Evolutionary conservation across 2,888 invertebrate species (phyloP).

Genomic region (Arrhopalites spinosus): DNA sequence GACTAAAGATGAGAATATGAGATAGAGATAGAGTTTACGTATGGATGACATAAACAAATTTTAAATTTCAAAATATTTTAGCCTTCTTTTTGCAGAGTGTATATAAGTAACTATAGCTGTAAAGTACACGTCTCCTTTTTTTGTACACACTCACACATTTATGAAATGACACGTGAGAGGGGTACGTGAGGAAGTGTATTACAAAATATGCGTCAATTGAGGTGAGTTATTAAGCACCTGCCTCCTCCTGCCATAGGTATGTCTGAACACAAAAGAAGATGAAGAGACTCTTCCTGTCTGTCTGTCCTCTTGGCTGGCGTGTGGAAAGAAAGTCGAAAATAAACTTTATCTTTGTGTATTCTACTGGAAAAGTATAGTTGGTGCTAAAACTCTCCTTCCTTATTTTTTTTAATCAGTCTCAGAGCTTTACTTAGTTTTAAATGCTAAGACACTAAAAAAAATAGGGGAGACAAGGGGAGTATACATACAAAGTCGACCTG

Average conservation of each 20-base stretch:
- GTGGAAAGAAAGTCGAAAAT: conserved; percentile 16
- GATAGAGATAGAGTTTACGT: no score
- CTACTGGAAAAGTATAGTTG: conserved; percentile 1
- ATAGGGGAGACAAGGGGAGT: conserved; percentile 1
- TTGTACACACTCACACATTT: neutral
- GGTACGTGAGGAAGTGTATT: neutral
- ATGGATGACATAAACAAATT: no score
- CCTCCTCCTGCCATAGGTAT: neutral
- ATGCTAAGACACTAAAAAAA: neutral
- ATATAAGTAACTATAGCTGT: no score
- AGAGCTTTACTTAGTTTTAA: neutral
- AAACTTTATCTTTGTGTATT: conserved; percentile 15
- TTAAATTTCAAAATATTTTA: no score
- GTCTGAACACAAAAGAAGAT: neutral
- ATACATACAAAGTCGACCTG: neutral
- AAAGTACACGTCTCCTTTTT: neutral
- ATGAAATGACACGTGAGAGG: neutral
- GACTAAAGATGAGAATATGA: no score
- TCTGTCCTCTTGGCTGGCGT: neutral
- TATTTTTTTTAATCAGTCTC: neutral
- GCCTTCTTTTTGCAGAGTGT: no score
- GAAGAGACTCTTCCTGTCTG: neutral
- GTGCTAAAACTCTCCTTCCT: neutral
- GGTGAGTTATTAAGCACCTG: conserved; percentile 4
- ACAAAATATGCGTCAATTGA: neutral